Conservation (phyloP, 2,888 invertebrate species). For the Galeruca laticollis region DNA sequence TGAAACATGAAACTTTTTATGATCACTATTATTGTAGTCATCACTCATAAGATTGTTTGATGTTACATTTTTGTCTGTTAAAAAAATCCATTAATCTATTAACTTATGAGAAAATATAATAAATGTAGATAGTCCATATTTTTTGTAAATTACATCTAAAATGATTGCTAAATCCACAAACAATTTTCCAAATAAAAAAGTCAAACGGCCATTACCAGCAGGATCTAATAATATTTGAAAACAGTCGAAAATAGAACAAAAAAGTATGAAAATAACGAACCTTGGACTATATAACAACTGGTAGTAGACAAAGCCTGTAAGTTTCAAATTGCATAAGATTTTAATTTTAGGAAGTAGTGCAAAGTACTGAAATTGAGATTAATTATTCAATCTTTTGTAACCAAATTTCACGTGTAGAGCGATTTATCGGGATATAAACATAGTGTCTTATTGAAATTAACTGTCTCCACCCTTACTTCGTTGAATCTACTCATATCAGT, state of each 20-base stretch:
- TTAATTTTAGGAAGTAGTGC: too few relatives aligned
- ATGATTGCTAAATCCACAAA: background rate
- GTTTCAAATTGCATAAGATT: background rate
- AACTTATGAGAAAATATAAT: background rate
- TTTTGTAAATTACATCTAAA: background rate
- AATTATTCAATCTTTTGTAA: too few relatives aligned
- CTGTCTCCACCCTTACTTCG: too few relatives aligned
- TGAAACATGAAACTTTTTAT: background rate
- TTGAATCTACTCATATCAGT: too few relatives aligned
- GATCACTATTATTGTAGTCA: background rate
- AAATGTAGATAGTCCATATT: background rate
- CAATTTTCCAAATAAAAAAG: background rate
- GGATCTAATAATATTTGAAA: background rate
- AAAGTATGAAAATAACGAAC: background rate
- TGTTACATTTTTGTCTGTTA: background rate
- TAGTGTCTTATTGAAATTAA: too few relatives aligned
- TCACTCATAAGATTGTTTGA: too few relatives aligned
- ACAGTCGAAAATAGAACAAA: background rate
- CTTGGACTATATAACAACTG: constrained; percentile 1
- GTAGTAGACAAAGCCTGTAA: background rate
- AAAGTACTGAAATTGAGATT: too few relatives aligned
- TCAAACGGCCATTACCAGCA: background rate
- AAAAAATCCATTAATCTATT: background rate
- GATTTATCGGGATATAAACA: too few relatives aligned
- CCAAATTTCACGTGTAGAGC: too few relatives aligned